Base-by-base conservation (phyloP, 2,888 invertebrate species). In the Anarsia innoxiella region DNA sequence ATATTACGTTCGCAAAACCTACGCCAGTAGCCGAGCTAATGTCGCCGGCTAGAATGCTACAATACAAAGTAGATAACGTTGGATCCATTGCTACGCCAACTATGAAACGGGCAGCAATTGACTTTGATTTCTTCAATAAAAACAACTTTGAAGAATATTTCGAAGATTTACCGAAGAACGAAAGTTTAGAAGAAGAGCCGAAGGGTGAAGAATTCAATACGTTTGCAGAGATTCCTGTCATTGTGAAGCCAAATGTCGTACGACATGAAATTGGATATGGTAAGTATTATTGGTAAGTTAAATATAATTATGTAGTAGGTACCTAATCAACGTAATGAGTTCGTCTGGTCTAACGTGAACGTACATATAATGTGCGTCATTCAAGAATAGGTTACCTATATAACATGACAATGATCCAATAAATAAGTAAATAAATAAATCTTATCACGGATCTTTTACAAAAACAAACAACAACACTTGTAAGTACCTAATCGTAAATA, bases 21-120 rank as follows among this genome's bases (percentile, higher is more conserved):
- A 79, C 82, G 12, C 78, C 80, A 1, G 56, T 79, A 0, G 41
- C 53, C 11, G 84, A 80, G 30, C 43, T 74, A 12, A 80, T 83
- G 79, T 83, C 83, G 23, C 83, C 84, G 5, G 84, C 84, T 11
- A 73, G 56, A 63, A 82, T 82, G 80, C 52, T 84, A 33, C 82
- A 83, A 62, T 84, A 75, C 12, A 76, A 80, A 59, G 49, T 82
- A 11, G 73, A 76, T 31, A n/a, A n/a, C n/a, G 34, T 53, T 29
- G 52, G 70, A 1, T 56, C 51, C 9, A 74, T 73, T 40, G 56
- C 77, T 2, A 83, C 84, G 9, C 83, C 83, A 1, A 83, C 84
- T 2, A 83, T 84, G 80, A 84, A 79, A 53, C 60, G 84, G 11
- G 82, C 82, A 1, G 69, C 59, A 3, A 58, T 84, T 1, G 77